Evolutionary conservation across 2,888 invertebrate genomes (phyloP), one percentile per base, ranked within the genome.

Genomic region (Bimastos eiseni): DNA sequence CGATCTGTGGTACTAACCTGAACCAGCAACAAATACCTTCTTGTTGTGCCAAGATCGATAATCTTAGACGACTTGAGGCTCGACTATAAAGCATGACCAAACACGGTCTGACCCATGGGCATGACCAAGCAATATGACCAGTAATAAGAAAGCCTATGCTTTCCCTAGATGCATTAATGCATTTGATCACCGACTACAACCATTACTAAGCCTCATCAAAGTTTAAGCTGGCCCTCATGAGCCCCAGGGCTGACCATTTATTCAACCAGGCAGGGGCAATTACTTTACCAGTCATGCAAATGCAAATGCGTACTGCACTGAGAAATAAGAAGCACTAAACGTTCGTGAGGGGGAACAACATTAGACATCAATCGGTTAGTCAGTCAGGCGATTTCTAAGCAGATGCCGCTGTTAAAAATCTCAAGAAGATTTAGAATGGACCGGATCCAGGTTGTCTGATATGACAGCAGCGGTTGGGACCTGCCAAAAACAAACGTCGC

Each of bases 181-280:
- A 70, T 70, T 49, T 70, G n/a, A n/a, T 70, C 70, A n/a, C 30
- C n/a, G n/a, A 70, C 8, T 11, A n/a, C n/a, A n/a, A 70, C 70
- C 70, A n/a, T 70, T 70, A 70, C 70, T 70, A 70, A 70, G 70
- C 70, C 70, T 70, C 70, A 70, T 70, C 70, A 70, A 70, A 70
- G 70, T 70, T 8, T 17, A 70, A 70, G 70, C 1, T 2, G 70
- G 70, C 11, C 70, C n/a, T 6, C 11, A 17, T 70, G 3, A 11
- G 30, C 70, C 70, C 70, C n/a, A 2, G n/a, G 70, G 70, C 70
- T n/a, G n/a, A 70, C 55, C 55, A 55, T 55, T 55, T 55, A 55
- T 30, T 55, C 55, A 55, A 55, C 70, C 70, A 70, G 70, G n/a
- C 30, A 11, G 70, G 30, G n/a, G 70, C 13, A 13, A 6, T 30